phyloP scores from a whole-genome alignment of 2,113 vertebrate species.

The Mustela nigripes region DNA sequence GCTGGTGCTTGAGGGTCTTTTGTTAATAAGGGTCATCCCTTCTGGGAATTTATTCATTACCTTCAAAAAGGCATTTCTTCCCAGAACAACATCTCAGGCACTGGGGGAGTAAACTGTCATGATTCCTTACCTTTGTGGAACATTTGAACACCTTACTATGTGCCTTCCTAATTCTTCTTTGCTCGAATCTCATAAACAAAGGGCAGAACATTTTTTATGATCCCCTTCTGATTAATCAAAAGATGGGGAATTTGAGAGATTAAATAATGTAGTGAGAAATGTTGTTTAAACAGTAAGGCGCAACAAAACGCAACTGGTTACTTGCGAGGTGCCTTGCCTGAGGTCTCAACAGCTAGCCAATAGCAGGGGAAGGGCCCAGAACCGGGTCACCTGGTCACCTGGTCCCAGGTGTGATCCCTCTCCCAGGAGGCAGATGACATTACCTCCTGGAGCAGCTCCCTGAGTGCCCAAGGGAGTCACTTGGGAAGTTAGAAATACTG shows the following conservation, averaged over 20 bases:
- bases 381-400: background rate
- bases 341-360: background rate
- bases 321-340: background rate
- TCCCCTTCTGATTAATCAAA: constrained; percentile 54
- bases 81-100: background rate
- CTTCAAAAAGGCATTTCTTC: constrained; percentile 5
- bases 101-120: background rate
- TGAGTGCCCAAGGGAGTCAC: background rate
- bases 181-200: constrained; percentile 43
- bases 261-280: background rate
- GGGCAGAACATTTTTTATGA: background rate
- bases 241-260: background rate
- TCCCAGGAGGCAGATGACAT: background rate
- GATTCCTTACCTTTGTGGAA: background rate
- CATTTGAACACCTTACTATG: background rate
- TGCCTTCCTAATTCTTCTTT: constrained; percentile 44
- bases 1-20: background rate
- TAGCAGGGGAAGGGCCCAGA: background rate
- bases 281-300: background rate
- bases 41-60: background rate
- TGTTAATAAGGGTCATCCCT: background rate
- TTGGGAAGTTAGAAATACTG: background rate
- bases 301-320: background rate
- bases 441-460: background rate
- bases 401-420: background rate